A percentile compares a stretch with the other conserved stretches of the same genome.
Evolutionary conservation across 2,888 invertebrate species (phyloP).

Genomic region (Lithophane ornitopus): DNA sequence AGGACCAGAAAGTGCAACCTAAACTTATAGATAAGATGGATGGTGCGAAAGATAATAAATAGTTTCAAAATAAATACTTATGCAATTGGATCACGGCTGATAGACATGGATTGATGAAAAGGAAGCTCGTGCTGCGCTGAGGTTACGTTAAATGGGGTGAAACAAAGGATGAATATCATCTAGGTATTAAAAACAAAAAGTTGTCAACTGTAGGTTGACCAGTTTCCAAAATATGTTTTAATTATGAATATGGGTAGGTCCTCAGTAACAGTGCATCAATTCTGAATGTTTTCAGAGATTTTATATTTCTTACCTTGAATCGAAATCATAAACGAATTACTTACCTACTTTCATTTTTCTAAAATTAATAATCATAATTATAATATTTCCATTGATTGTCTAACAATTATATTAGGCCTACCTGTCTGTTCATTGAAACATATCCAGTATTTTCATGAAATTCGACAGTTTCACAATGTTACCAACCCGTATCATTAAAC

Average conservation of each 20-base stretch:
- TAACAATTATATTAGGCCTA: neutral
- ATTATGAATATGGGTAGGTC: neutral
- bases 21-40: neutral
- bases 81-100: no score
- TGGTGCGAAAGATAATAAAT: slow-evolving; percentile 10
- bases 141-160: neutral
- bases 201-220: neutral
- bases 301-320: neutral
- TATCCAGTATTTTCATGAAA: neutral
- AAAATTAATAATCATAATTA: neutral
- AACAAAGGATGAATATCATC: neutral
- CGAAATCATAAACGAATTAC: neutral
- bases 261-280: neutral
- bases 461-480: neutral
- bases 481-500: neutral
- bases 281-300: neutral
- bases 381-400: neutral
- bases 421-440: neutral
- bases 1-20: neutral
- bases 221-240: neutral
- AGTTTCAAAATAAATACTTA: slow-evolving; percentile 5
- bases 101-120: neutral
- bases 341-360: neutral
- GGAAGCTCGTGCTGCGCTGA: neutral
- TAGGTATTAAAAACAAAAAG: neutral